Conservation (phyloP, 2,888 invertebrate species). For the Therioaphis trifolii region DNA sequence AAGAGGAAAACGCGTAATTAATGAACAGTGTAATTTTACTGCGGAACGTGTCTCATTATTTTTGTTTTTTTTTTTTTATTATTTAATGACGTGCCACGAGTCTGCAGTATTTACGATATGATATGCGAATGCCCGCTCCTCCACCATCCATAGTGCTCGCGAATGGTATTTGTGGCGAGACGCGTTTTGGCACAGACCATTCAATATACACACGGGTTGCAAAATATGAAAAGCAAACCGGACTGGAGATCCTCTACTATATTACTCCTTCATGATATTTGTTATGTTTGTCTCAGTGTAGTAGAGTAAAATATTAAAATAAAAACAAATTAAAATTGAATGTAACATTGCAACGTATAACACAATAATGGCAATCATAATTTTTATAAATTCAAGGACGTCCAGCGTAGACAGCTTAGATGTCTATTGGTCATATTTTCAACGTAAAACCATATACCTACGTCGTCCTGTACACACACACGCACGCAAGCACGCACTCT, state of each 20-base stretch:
- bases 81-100: too few species aligned
- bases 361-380: constrained; percentile 19
- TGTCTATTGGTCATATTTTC: constrained; percentile 26
- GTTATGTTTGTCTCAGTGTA: neutral
- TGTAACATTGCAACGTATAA: neutral
- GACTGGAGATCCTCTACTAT: neutral
- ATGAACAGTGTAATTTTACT: too few species aligned
- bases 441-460: neutral
- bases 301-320: constrained; percentile 4
- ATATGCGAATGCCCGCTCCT: too few species aligned
- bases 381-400: constrained; percentile 60
- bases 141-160: neutral
- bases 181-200: neutral
- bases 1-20: too few species aligned
- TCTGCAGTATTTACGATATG: too few species aligned
- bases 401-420: constrained; percentile 11
- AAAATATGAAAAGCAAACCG: neutral
- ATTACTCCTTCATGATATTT: neutral
- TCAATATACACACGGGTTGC: neutral
- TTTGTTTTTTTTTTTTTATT: too few species aligned
- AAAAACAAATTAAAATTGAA: too few species aligned
- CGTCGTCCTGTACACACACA: neutral
- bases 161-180: neutral
- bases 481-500: neutral
- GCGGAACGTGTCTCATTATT: too few species aligned